Base-by-base conservation (phyloP, 2,113 vertebrate genomes). In the Andinoacara biseriatus region DNA sequence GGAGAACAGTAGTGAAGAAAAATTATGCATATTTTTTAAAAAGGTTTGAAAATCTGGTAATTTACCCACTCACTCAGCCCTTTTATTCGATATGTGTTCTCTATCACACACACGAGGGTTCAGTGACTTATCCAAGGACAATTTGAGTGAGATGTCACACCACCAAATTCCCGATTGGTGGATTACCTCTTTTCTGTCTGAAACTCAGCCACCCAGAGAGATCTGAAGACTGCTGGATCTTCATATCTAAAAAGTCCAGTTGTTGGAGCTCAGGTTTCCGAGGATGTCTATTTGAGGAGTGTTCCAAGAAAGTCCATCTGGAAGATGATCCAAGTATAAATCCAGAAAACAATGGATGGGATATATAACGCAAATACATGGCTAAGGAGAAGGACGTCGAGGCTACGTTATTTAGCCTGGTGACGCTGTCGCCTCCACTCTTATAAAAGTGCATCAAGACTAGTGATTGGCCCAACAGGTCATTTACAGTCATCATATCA, bases 211-310 rank as follows among this genome's bases (percentile, higher is more conserved):
- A 69, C 40, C 40, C 65, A 49, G 65, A 69, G 24, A 69, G 24
- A 38, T 74, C 72, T 57, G 72, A 76, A 60, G 17, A 10, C 38
- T 60, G 35, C 38, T 59, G 75, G 29, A 29, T 76, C 18, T 15
- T 75, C 72, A 75, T 35, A 35, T 57, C 3, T 58, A 57, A 52
- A 52, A 69, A 20, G 43, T 46, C 29, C 40, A 69, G 43, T 52
- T 69, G 52, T 57, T 20, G 52, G 35, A 57, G 13, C 52, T 75
- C 20, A 75, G 4, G 5, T 14, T 57, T 58, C 72, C 35, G 14
- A 57, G 49, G 24, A 54, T n/a, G 52, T 17, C 24, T 52, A 52
- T 49, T 69, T 52, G 49, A 69, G 40, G 13, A 69, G 24, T 49
- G 20, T 59, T 59, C 56, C 10, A 29, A 59, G 22, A 40, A 76